Conservation (phyloP, 2,797 vertebrate species). For the Hafferia zeledoni region DNA sequence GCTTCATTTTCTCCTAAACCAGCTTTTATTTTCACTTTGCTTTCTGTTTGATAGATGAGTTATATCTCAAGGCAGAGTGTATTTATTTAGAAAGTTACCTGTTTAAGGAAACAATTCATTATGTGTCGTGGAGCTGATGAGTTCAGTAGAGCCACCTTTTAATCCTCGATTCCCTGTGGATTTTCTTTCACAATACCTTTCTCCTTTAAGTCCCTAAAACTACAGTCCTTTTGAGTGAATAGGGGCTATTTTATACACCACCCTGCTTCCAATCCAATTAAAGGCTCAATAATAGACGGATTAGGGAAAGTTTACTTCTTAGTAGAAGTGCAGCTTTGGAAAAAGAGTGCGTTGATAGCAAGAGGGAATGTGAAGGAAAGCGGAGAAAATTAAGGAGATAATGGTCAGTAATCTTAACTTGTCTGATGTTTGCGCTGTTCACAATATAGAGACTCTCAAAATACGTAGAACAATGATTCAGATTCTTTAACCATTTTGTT, state of each 20-base stretch:
- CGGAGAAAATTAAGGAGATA: constrained; percentile 93
- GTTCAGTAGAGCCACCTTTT: constrained; percentile 86
- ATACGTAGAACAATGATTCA: constrained; percentile 77
- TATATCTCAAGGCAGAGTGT: constrained; percentile 42
- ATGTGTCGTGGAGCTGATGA: constrained; percentile 78
- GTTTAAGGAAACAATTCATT: constrained; percentile 84
- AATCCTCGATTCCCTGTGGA: constrained; percentile 84
- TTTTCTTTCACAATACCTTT: constrained; percentile 85
- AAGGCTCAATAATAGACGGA: constrained; percentile 95
- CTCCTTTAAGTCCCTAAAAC: constrained; percentile 83
- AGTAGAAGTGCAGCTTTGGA: constrained; percentile 84
- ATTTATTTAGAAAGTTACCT: constrained; percentile 81
- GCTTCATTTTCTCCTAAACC: neutral
- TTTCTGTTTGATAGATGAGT: constrained; percentile 24
- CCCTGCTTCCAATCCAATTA: constrained; percentile 94
- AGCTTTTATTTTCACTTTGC: constrained; percentile 61
- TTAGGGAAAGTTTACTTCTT: constrained; percentile 97
- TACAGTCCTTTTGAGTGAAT: constrained; percentile 86
- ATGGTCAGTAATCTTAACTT: constrained; percentile 90
- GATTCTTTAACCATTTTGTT: constrained; percentile 85
- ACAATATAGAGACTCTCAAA: constrained; percentile 82
- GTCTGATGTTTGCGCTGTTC: constrained; percentile 89
- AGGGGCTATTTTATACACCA: constrained; percentile 91
- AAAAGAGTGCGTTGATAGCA: constrained; percentile 86
- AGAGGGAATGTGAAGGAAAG: constrained; percentile 88